Evolutionary conservation across 2,888 invertebrate species (phyloP), one percentile per base, ranked within the genome.

Genomic region (Pollenia angustigena): DNA sequence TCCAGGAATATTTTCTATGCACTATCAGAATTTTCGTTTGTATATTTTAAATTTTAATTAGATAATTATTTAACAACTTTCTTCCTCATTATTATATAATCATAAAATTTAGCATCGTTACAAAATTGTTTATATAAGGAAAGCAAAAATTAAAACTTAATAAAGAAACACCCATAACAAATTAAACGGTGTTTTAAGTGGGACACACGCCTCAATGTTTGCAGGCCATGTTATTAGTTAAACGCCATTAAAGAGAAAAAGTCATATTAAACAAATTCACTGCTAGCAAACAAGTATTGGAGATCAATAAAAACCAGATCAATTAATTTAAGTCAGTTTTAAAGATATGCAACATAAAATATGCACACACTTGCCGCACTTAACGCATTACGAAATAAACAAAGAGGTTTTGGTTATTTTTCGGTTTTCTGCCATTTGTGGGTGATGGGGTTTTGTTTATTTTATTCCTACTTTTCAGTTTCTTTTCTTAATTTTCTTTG

Each of bases 221-320:
- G 16, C 16, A 50, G 40, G 48, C 32, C 48, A 60, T 11, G 16
- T 44, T 71, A 56, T 54, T 71, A 18, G 40, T 14, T 44, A 52
- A 52, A 75, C 44, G 50, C 50, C 50, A 75, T 54, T 56, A 68
- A 68, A 9, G 16, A 50, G 18, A 60, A 11, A 48, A 12, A 56
- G n/a, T 14, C 56, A 46, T 23, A n/a, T 1, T 2, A 46, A 16
- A 12, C 2, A 0, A 40, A 2, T 40, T n/a, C 16, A 10, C 7
- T 14, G 6, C 11, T n/a, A 12, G 14, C 42, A 71, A 2, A 12
- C 9, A 2, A 46, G 9, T 46, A 23, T n/a, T 40, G 11, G 18
- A 16, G 54, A 58, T 58, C 46, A 56, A 78, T 68, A 48, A 68
- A 78, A 78, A 68, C 58, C 78, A 58, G 48, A 79, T 68, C 56